phyloP scores from a whole-genome alignment of 2,797 vertebrate species.

The Anas acuta region DNA sequence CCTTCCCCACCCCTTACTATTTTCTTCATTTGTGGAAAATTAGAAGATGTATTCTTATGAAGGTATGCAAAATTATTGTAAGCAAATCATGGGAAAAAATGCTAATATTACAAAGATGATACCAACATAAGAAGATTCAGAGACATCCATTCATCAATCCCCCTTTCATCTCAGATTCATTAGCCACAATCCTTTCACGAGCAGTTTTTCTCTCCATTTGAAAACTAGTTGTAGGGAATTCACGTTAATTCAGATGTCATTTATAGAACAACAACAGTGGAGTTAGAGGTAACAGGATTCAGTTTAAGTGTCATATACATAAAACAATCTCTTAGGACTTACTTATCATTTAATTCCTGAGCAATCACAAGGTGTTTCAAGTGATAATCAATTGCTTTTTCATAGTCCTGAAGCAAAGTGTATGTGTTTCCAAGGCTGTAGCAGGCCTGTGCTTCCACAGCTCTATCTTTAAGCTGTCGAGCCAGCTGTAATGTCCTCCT shows the following conservation, averaged over 20 bases:
- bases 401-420: conserved; percentile 93
- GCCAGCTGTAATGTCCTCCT: conserved; percentile 91
- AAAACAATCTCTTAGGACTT: background rate
- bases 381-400: conserved; percentile 93
- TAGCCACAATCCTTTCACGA: background rate
- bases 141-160: background rate
- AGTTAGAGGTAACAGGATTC: background rate
- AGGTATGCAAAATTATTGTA: background rate
- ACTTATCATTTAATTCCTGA: conserved; percentile 91
- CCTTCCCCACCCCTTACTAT: background rate
- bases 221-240: background rate
- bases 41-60: background rate
- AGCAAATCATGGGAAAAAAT: background rate
- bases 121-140: background rate
- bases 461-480: conserved; percentile 90
- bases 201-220: background rate
- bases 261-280: background rate
- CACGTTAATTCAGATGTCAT: background rate
- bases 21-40: background rate
- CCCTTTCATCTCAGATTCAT: background rate
- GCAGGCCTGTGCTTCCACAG: conserved; percentile 94
- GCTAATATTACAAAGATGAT: background rate
- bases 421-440: conserved; percentile 95
- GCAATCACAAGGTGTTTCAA: conserved; percentile 93
- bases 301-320: background rate